Base-by-base conservation (phyloP, 2,888 invertebrate genomes). In the Agrochola litura region DNA sequence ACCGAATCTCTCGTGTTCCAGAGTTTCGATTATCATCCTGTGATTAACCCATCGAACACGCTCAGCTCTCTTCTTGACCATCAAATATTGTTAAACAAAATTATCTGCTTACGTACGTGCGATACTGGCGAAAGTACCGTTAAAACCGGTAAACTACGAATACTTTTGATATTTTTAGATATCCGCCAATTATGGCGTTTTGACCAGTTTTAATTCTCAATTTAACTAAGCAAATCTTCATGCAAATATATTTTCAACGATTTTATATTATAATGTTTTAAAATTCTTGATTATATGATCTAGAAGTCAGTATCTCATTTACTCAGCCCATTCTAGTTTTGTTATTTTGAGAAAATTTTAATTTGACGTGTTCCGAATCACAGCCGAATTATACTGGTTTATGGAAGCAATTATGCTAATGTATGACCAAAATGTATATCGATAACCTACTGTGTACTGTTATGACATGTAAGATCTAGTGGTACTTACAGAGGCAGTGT, bases 311-410 rank as follows among this genome's bases (percentile, higher is more conserved):
- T 84, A 82, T 85, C 86, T 75, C 84, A 84, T 66, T 79, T 85
- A 82, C 83, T 52, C 30, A 64, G 85, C 83, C n/a, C 72, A 82
- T 79, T 85, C 70, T 82, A 79, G 65, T 80, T 87, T 77, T 86
- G 85, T 82, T 75, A 82, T 64, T 69, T 76, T 77, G 70, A 80
- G 73, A 81, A 77, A 73, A 83, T 63, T 73, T 83, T 73, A 71
- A 77, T 75, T 85, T 70, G 30, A 83, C 52, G 54, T 77, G 49
- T 82, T 82, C 86, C 88, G 86, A 87, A 88, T 88, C 88, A 84
- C 82, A 84, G 77, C 82, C 76, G 86, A 82, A 69, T 79, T 73
- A 72, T 79, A 79, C 52, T 75, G 83, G 78, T 85, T 82, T 82
- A 82, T 78, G 49, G 60, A 64, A 74, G 61, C 41, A 66, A 82